Evolutionary conservation across 92 coral and sea anemone genomes (phyloP).

Genomic region (Parazoanthus swiftii): DNA sequence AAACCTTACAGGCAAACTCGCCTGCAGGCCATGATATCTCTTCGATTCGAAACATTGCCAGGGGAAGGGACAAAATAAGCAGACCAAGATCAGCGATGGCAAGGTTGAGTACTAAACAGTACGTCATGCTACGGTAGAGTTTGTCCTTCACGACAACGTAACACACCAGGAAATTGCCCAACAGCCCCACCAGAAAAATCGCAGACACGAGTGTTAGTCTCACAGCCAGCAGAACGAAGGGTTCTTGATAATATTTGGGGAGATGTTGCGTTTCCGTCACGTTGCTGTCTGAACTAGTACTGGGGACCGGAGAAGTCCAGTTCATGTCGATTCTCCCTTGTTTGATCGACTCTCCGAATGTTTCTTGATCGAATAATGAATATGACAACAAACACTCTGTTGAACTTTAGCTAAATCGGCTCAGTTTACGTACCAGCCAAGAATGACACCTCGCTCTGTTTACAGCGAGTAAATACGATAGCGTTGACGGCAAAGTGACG

Average conservation of each 20-base stretch:
- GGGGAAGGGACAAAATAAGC: slow-evolving; percentile 72
- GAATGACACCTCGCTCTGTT: slow-evolving; percentile 17
- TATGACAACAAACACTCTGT: not conserved
- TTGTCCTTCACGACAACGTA: slow-evolving; percentile 71
- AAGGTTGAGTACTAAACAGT: slow-evolving; percentile 71
- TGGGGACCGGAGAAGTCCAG: not conserved
- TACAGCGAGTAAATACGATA: slow-evolving; percentile 25
- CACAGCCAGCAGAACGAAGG: slow-evolving; percentile 55
- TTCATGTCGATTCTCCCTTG: not conserved
- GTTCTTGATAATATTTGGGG: slow-evolving; percentile 63
- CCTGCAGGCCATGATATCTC: slow-evolving; percentile 81
- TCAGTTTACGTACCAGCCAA: not conserved
- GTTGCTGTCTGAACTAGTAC: not conserved
- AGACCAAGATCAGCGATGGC: slow-evolving; percentile 82
- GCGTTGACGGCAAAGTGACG: slow-evolving; percentile 36
- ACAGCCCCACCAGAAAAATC: slow-evolving; percentile 69
- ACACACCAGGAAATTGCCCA: slow-evolving; percentile 80
- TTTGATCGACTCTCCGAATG: not conserved
- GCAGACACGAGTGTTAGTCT: slow-evolving; percentile 62
- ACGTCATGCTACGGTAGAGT: slow-evolving; percentile 65
- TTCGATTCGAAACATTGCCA: slow-evolving; percentile 74
- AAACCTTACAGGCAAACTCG: slow-evolving; percentile 74
- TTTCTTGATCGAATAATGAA: slow-evolving; percentile 17
- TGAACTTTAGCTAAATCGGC: not conserved
- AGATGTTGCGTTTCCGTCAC: not conserved